Conservation (phyloP, 2,888 invertebrate species). For the Pammene fasciana region DNA sequence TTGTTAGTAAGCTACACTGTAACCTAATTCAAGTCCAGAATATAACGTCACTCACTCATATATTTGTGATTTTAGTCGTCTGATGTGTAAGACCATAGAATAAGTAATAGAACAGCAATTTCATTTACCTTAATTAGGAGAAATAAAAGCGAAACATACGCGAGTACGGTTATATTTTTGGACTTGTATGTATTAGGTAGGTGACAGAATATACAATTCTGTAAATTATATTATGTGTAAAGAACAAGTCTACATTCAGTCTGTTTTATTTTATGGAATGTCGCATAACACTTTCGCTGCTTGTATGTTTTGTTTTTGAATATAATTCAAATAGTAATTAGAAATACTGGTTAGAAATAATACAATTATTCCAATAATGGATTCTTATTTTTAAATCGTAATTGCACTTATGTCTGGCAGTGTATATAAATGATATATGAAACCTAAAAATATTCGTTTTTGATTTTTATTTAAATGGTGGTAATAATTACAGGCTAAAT, state of each 20-base stretch:
- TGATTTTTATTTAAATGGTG: not conserved
- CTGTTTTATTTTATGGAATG: conserved; percentile 69
- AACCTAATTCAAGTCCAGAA: no score
- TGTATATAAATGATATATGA: conserved; percentile 3
- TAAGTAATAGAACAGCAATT: no score
- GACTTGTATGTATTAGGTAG: no score
- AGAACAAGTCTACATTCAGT: conserved; percentile 66
- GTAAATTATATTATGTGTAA: conserved; percentile 49
- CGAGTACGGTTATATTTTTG: no score
- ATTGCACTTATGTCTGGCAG: conserved; percentile 28
- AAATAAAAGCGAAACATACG: no score
- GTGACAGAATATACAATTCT: conserved; percentile 23
- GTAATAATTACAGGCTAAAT: conserved; percentile 22
- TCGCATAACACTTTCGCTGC: conserved; percentile 45
- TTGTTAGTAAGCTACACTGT: conserved; percentile 30
- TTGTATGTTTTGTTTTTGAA: not conserved
- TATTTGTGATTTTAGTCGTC: no score
- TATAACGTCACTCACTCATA: no score
- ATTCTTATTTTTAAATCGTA: conserved; percentile 17
- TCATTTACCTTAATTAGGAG: no score
- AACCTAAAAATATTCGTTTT: conserved; percentile 1
- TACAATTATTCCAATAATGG: conserved; percentile 15
- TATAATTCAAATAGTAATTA: not conserved
- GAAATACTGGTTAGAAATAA: conserved; percentile 20
- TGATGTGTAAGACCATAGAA: no score